Percentiles rank a stretch among this genome's conserved stretches.
These are phyloP conservation scores for Beris morrisii DNA, from an alignment of 2,888 invertebrate genomes.

Conservation along the genomic window DNA sequence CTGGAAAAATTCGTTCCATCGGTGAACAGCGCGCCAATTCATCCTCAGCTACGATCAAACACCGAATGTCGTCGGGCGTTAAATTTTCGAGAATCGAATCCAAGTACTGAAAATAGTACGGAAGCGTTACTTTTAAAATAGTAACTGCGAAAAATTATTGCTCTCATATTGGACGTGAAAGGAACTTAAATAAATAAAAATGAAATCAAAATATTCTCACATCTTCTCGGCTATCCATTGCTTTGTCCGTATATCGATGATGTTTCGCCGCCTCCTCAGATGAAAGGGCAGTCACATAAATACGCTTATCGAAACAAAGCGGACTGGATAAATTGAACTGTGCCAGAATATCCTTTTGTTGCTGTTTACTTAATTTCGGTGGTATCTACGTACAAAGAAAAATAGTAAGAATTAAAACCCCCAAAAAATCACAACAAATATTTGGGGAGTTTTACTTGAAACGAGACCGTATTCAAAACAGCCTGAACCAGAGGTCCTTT, in stretches of 20 bases:
- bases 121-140: constrained; percentile 6
- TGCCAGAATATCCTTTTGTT: constrained; percentile 49
- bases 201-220: constrained; percentile 46
- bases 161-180: constrained; percentile 70
- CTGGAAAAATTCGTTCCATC: constrained; percentile 87
- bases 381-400: constrained; percentile 46
- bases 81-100: constrained; percentile 78
- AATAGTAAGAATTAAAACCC: background rate
- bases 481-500: constrained; percentile 91
- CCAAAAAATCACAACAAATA: background rate
- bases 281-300: constrained; percentile 69
- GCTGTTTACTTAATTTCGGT: constrained; percentile 50
- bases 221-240: constrained; percentile 51
- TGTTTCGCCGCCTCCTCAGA: constrained; percentile 67
- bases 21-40: constrained; percentile 69
- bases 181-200: constrained; percentile 62
- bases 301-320: constrained; percentile 67
- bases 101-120: constrained; percentile 61
- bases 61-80: constrained; percentile 87
- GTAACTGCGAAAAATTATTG: constrained; percentile 42
- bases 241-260: constrained; percentile 48
- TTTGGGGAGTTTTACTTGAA: constrained; percentile 70
- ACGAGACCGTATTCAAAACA: constrained; percentile 90
- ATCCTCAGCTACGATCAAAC: constrained; percentile 84
- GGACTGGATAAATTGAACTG: constrained; percentile 57